Conservation (phyloP, 2,113 vertebrate genomes). For the Struthio camelus region DNA sequence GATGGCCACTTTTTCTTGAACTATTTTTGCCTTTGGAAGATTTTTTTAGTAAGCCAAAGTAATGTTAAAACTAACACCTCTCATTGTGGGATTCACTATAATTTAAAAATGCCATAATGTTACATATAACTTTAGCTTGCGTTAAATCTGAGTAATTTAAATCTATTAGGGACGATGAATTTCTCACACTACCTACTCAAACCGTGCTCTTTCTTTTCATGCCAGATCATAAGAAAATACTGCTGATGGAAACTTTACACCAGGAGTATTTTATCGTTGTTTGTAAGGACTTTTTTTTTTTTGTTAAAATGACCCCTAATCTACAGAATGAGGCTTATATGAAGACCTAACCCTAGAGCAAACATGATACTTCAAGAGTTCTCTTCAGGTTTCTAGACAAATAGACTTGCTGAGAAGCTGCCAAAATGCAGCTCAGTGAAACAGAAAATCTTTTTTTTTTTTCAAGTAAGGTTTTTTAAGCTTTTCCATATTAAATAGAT, state of each 20-base stretch:
- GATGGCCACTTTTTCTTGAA: not conserved
- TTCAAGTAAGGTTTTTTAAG: not conserved
- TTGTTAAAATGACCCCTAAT: slow-evolving; percentile 28
- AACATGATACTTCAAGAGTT: slow-evolving; percentile 58
- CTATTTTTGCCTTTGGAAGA: not conserved
- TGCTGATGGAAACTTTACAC: slow-evolving; percentile 26
- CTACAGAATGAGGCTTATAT: slow-evolving; percentile 13
- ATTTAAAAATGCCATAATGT: not conserved
- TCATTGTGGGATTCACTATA: not conserved
- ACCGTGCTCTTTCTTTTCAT: not conserved
- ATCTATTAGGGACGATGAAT: not conserved
- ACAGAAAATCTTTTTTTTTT: slow-evolving; percentile 26
- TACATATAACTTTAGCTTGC: not conserved
- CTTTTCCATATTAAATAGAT: slow-evolving; percentile 29
- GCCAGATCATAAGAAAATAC: slow-evolving; percentile 3
- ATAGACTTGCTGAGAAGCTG: slow-evolving; percentile 17
- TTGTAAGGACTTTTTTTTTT: slow-evolving; percentile 39
- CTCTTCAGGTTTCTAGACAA: slow-evolving; percentile 61
- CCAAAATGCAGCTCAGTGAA: slow-evolving; percentile 22
- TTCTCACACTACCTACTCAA: not conserved
- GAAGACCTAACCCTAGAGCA: slow-evolving; percentile 37
- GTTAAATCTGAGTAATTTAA: slow-evolving; percentile 1
- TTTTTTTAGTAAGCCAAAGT: not conserved
- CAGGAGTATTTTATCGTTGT: slow-evolving; percentile 24
- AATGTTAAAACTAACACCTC: not conserved